Base-by-base conservation (phyloP, 2,888 invertebrate genomes). In the Parthenolecanium corni region DNA sequence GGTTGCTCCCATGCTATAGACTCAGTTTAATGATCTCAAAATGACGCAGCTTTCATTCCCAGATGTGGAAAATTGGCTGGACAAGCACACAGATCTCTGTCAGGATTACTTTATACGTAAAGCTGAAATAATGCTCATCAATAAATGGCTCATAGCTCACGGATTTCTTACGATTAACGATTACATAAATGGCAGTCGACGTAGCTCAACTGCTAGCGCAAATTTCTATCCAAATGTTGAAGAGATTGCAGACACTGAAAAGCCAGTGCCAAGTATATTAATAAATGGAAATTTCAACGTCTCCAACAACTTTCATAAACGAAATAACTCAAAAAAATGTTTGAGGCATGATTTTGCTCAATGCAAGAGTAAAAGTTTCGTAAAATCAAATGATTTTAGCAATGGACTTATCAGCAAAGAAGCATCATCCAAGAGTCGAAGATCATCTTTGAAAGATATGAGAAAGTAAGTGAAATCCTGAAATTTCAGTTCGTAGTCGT, bases 381-480 rank as follows among this genome's bases (percentile, higher is more conserved):
- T 76, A 68, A 71, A 76, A 62, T 76, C 76, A 1, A 72, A 72
- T 54, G 73, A 73, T 47, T 66, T 69, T 52, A 66, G 67, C 47
- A 69, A 69, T 9, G 66, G 67, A 31, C 64, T 67, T 4, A 64
- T 66, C 14, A 53, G 56, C 25, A 64, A 65, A 52, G 65, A 64
- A 21, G 47, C 36, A 36, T 47, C 24, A 16, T 70, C 72, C 6
- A 67, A 70, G 14, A 71, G 75, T 68, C 67, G 77, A 31, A 67
- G 78, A 53, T 75, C 74, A 62, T 76, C 75, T 61, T 69, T 78
- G 46, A 77, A 76, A 67, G 77, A 77, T 66, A 76, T 78, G 76
- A 70, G 77, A 51, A 77, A 76, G 71, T 71, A 64, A 69, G 70
- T 67, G 2, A n/a, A 9, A n/a, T n/a, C 12, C 44, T 12, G n/a